Evolutionary conservation across 1,140 invertebrate species (phyloP), one percentile per base, ranked within the genome.

Genomic region (Brachionus sp.): DNA sequence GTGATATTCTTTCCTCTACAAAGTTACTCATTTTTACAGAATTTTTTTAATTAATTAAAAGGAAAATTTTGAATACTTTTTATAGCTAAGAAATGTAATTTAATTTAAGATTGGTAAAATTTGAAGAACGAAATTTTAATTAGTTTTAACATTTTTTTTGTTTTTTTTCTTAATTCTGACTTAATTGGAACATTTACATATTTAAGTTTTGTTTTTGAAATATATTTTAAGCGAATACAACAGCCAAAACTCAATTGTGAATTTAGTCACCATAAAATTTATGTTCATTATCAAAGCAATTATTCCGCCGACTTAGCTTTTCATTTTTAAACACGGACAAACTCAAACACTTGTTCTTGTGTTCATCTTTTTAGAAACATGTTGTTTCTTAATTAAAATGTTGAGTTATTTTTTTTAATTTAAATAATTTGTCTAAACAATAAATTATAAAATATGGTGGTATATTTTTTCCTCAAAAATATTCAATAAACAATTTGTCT

Each of bases 331-430:
- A 33, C 66, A 70, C 39, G 13, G 16, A 70, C 39, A 16, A 16
- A 37, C 7, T 70, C 33, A 35, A 78, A 94, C 94, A 87, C 91
- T 90, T 66, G 92, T 93, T 86, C 97, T 94, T 89, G 95, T 94
- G 89, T 93, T 94, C 89, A 92, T 93, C 87, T 85, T 92, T 83
- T 84, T 87, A 7, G 89, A 90, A 85, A 88, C 90, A 84, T 90
- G 90, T 83, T 84, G 88, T 4, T 86, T 86, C 83, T 85, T 87
- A 64, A 86, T 86, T 50, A 57, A 57, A n/a, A 19, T 57, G 50
- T 57, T 57, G 7, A 77, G 42, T 42, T n/a, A n/a, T 2, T 29
- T 29, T 29, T 35, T 44, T 44, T 57, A 57, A 57, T 57, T 57
- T 57, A 57, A 57, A 57, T 57, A 19, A 57, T 57, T 57, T 57